Conservation (phyloP, 2,113 vertebrate species). For the Tursiops truncatus region DNA sequence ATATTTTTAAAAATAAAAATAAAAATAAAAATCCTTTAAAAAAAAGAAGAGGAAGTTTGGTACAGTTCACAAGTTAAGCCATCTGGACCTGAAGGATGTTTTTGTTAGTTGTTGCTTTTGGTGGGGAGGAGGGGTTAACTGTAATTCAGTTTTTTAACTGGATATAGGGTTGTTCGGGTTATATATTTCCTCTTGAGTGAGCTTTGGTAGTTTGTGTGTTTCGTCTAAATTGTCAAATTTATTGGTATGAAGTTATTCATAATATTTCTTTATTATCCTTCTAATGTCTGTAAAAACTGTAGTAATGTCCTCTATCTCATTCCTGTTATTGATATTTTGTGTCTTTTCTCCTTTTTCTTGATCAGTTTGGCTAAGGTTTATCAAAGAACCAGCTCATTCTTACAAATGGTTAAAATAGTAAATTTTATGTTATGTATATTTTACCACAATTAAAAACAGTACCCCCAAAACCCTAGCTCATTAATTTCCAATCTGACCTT, state of each 20-base stretch:
- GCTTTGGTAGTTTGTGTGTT: not conserved
- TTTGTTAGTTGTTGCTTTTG: constrained; percentile 19
- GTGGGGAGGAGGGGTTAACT: not conserved
- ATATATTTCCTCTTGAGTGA: not conserved
- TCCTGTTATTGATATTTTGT: constrained; percentile 1
- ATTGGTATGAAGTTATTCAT: not conserved
- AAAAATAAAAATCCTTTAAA: too few relatives aligned
- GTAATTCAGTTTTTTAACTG: not conserved
- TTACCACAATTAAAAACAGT: not conserved
- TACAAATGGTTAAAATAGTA: constrained; percentile 24
- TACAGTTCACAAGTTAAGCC: not conserved
- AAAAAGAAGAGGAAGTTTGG: not conserved
- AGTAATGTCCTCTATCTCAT: not conserved
- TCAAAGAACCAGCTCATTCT: constrained; percentile 4
- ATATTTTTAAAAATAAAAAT: too few relatives aligned
- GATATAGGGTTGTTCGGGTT: not conserved
- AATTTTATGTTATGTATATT: constrained; percentile 7
- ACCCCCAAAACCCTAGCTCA: not conserved
- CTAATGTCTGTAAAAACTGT: not conserved
- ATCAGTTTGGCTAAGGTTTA: constrained; percentile 21
- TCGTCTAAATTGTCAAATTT: not conserved
- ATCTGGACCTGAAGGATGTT: not conserved
- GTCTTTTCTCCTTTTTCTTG: not conserved
- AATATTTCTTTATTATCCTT: not conserved
- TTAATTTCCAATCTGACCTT: constrained; percentile 3